Conservation (phyloP, 2,797 vertebrate genomes). For the Pseudocheirus occidentalis region DNA sequence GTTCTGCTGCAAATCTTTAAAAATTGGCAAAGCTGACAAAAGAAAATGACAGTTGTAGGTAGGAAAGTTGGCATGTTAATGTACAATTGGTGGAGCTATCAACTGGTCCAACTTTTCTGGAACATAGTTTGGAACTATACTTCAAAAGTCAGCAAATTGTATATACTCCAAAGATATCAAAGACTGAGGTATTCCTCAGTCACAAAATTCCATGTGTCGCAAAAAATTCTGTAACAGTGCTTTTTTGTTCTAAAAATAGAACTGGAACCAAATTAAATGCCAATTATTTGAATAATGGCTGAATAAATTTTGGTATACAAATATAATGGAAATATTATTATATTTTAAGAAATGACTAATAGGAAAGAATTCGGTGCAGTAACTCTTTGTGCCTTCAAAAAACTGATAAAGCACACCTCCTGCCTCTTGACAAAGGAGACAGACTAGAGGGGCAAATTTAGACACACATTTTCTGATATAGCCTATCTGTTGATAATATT, state of each 20-base stretch:
- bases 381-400: neutral
- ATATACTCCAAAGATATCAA: neutral
- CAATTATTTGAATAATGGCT: neutral
- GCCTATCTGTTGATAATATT: neutral
- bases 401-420: neutral
- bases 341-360: neutral
- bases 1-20: neutral
- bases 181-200: neutral
- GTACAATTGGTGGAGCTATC: neutral
- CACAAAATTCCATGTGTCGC: neutral
- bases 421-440: neutral
- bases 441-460: neutral
- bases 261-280: neutral
- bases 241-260: neutral
- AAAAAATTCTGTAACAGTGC: neutral
- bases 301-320: neutral
- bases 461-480: neutral
- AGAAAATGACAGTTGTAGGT: neutral
- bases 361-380: neutral
- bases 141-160: neutral
- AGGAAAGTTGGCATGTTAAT: neutral
- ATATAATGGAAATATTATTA: neutral
- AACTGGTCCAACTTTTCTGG: neutral
- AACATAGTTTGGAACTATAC: neutral
- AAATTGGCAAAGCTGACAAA: neutral